phyloP scores from a whole-genome alignment of 2,888 invertebrate genomes.

The Mythimna ferrago region DNA sequence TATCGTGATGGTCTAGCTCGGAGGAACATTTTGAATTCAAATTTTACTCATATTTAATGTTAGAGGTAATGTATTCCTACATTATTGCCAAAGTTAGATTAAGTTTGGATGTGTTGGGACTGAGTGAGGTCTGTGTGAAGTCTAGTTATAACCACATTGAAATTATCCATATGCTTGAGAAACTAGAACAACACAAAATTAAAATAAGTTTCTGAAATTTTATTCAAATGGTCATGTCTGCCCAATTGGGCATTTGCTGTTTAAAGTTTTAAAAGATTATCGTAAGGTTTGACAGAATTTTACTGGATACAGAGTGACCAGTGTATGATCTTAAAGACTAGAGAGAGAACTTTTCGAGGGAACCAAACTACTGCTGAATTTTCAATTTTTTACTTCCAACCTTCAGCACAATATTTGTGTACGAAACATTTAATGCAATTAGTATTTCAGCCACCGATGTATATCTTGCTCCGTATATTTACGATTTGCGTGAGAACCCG shows the following conservation, averaged over 20 bases:
- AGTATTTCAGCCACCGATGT: constrained; percentile 39
- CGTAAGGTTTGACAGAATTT: background rate
- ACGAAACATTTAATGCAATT: constrained; percentile 43
- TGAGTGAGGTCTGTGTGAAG: background rate
- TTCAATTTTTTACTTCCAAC: background rate
- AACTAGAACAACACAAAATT: background rate
- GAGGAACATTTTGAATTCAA: constrained; percentile 48
- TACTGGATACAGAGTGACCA: too few species aligned
- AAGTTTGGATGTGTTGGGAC: constrained; percentile 19
- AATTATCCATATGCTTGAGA: background rate
- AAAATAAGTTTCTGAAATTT: background rate
- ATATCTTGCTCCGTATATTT: constrained; percentile 57
- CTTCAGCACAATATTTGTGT: constrained; percentile 26
- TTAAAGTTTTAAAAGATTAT: too few species aligned
- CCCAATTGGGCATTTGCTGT: background rate
- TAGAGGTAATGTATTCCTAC: constrained; percentile 29
- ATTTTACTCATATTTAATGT: constrained; percentile 54
- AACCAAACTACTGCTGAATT: background rate
- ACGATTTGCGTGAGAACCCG: constrained; percentile 57
- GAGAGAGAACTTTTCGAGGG: too few species aligned
- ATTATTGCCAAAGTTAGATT: constrained; percentile 53
- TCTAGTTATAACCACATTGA: constrained; percentile 7
- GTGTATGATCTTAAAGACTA: background rate
- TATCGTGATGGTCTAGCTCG: constrained; percentile 27
- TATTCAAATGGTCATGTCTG: background rate